phyloP scores from a whole-genome alignment of 2,888 invertebrate genomes.

The Lobophora halterata region DNA sequence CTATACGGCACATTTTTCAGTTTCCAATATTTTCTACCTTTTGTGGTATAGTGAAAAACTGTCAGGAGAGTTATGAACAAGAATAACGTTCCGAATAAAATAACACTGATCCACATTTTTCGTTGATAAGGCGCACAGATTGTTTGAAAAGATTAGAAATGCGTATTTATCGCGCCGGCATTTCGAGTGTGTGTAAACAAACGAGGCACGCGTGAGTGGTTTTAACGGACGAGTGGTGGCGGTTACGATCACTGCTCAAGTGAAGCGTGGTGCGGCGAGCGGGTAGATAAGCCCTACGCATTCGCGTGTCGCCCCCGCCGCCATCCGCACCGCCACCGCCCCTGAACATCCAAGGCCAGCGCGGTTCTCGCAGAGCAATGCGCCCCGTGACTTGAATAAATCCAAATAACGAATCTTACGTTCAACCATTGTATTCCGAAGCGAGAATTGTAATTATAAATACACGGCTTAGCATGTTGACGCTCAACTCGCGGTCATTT shows the following conservation, averaged over 20 bases:
- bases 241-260: constrained; percentile 54
- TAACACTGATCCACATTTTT: constrained; percentile 53
- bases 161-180: constrained; percentile 47
- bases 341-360: constrained; percentile 64
- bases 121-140: constrained; percentile 29
- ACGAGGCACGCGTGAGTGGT: constrained; percentile 37
- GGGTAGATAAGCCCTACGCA: constrained; percentile 64
- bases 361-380: constrained; percentile 55
- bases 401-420: constrained; percentile 47
- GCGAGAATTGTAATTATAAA: constrained; percentile 46
- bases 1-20: constrained; percentile 64
- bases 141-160: constrained; percentile 30
- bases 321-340: constrained; percentile 30
- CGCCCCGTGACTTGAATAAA: constrained; percentile 66
- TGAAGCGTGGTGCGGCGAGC: constrained; percentile 49
- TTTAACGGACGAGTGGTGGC: constrained; percentile 35
- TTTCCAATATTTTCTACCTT: constrained; percentile 70
- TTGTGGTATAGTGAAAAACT: constrained; percentile 60
- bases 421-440: constrained; percentile 60
- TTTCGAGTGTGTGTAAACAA: constrained; percentile 61
- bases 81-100: constrained; percentile 51
- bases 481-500: constrained; percentile 10
- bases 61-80: constrained; percentile 50
- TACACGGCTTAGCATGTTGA: constrained; percentile 22
- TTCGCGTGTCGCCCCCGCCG: constrained; percentile 26